phyloP scores from a whole-genome alignment of 1,140 invertebrate species.

The Frieseomelitta varia region DNA sequence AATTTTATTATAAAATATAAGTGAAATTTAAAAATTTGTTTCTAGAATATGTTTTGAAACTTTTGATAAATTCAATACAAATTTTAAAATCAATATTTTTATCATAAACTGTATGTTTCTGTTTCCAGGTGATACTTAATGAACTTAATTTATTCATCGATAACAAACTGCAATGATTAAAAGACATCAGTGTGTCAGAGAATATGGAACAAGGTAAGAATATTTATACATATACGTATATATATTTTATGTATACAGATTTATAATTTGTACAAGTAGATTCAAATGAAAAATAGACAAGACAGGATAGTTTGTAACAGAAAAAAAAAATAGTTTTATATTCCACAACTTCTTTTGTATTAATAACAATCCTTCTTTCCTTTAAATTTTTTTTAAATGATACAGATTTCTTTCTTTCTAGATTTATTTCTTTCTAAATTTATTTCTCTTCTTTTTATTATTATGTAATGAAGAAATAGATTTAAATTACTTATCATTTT shows the following conservation, averaged over 20 bases:
- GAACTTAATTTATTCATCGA: not conserved
- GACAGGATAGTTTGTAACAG: not conserved
- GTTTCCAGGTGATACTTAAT: not conserved
- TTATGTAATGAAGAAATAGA: not conserved
- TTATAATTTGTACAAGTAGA: not conserved
- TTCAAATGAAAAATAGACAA: not conserved
- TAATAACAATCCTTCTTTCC: not conserved
- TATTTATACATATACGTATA: not conserved
- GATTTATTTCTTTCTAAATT: not conserved
- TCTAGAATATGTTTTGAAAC: too few relatives aligned
- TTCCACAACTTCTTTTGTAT: too few relatives aligned
- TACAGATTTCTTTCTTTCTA: too few relatives aligned
- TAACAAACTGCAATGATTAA: not conserved
- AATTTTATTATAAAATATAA: too few relatives aligned
- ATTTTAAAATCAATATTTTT: not conserved
- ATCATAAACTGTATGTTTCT: not conserved
- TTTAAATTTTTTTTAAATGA: not conserved
- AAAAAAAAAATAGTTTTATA: not conserved
- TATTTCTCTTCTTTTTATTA: not conserved
- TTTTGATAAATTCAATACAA: not conserved
- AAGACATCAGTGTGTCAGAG: not conserved
- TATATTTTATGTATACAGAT: not conserved
- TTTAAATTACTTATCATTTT: not conserved
- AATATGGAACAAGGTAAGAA: not conserved
- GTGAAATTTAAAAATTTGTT: too few relatives aligned